phyloP scores from a whole-genome alignment of 2,888 invertebrate species.

The Lissocephala sabroskyi region DNA sequence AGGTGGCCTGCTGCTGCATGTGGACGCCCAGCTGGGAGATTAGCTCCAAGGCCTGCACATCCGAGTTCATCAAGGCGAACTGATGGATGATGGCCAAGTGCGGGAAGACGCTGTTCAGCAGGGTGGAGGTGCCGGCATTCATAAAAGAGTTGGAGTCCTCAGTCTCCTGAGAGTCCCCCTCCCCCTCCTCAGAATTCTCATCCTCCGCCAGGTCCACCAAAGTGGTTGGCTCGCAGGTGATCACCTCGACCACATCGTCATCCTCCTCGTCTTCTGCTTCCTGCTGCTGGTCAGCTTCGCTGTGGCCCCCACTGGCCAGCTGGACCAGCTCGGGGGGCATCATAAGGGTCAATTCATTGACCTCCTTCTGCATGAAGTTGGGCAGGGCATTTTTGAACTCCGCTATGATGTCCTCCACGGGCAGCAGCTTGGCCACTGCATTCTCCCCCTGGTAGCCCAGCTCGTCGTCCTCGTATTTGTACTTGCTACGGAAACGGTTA shows the following conservation, averaged over 20 bases:
- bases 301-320: slow-evolving; percentile 48
- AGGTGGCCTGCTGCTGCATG: slow-evolving; percentile 63
- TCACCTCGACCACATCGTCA: slow-evolving; percentile 33
- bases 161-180: too few relatives aligned
- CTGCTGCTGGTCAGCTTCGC: slow-evolving; percentile 36
- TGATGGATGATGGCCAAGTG: slow-evolving; percentile 67
- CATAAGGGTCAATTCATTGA: slow-evolving; percentile 35
- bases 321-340: slow-evolving; percentile 22
- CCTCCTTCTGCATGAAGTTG: slow-evolving; percentile 70
- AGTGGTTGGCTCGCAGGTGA: slow-evolving; percentile 38
- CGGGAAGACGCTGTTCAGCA: slow-evolving; percentile 62
- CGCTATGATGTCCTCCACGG: slow-evolving; percentile 69
- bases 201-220: not conserved
- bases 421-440: slow-evolving; percentile 40
- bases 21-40: slow-evolving; percentile 66
- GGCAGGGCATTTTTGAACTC: slow-evolving; percentile 66
- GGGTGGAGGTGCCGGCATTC: slow-evolving; percentile 37
- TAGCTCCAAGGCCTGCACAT: slow-evolving; percentile 61
- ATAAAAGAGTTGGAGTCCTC: slow-evolving; percentile 9
- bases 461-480: slow-evolving; percentile 64
- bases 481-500: slow-evolving; percentile 67
- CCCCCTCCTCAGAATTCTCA: too few relatives aligned
- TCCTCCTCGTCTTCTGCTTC: slow-evolving; percentile 23
- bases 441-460: slow-evolving; percentile 46
- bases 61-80: slow-evolving; percentile 63